Evolutionary conservation across 2,888 invertebrate species (phyloP), one percentile per base, ranked within the genome.

Genomic region (Ctena decussata): DNA sequence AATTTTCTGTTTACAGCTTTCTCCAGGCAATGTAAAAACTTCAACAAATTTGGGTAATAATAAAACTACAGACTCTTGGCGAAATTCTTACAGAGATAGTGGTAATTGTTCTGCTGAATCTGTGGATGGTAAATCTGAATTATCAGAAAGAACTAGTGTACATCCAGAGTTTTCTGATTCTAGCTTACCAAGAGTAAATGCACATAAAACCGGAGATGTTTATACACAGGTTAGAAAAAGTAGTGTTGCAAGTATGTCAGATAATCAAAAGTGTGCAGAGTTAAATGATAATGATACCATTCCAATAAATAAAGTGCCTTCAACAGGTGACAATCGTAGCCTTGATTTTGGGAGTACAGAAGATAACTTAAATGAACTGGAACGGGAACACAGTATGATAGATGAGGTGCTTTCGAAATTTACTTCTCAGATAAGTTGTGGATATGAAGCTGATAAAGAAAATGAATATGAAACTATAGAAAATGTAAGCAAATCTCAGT

Each of bases 321-420:
- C 24, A n/a, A 3, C 8, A 2, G 49, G 24, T 30, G 77, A 71
- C 69, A 46, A 73, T 21, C 37, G 32, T 32, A 71, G 79, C 21
- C 69, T 84, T 69, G 85, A 83, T 70, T 87, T 87, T 80, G 83
- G 80, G 5, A 72, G 39, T 74, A 53, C 60, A 21, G 32, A 39
- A 6, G 60, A 39, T 65, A 49, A 49, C 41, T 12, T 79, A 8
- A 41, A 73, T 70, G 11, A 27, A 21, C 46, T 69, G n/a, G 44
- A 80, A 46, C 71, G 49, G 5, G 89, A 78, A 15, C 76, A 77
- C 11, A 86, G 90, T 75, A 72, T 91, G 53, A 84, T 91, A 27
- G 87, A 89, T 83, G 90, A 91, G 46, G 89, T 91, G 37, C 77
- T 90, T 80, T 83, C 85, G 18, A 85, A 87, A 69, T 80, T 91